A percentile compares a stretch with the other conserved stretches of the same genome.
phyloP scores from a whole-genome alignment of 1,140 invertebrate genomes.

The Archivesica marissinica region DNA sequence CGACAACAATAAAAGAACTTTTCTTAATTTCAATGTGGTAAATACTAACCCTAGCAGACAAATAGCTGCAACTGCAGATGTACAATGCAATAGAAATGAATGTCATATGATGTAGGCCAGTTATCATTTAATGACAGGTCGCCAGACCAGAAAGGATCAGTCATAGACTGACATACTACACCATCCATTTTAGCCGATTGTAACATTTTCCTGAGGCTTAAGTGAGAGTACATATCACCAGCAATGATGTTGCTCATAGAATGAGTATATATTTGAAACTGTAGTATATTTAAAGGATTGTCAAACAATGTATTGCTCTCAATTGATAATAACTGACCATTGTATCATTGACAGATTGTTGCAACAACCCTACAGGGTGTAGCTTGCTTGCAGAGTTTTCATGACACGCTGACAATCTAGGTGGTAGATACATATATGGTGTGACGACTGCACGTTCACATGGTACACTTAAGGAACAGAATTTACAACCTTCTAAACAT shows the following conservation, averaged over 20 bases:
- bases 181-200: neutral
- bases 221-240: neutral
- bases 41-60: neutral
- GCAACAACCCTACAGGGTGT: slow-evolving; percentile 18
- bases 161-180: slow-evolving; percentile 1
- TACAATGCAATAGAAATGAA: neutral
- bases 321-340: neutral
- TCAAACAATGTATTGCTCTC: slow-evolving; percentile 28
- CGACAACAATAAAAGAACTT: neutral
- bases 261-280: slow-evolving; percentile 17
- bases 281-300: neutral
- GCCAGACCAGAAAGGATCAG: slow-evolving; percentile 10
- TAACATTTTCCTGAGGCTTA: slow-evolving; percentile 16
- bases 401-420: slow-evolving; percentile 8
- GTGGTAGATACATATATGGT: neutral
- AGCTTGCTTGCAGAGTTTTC: neutral
- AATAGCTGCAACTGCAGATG: neutral
- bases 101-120: neutral
- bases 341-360: slow-evolving; percentile 21
- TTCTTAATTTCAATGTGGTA: neutral
- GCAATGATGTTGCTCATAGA: slow-evolving; percentile 9
- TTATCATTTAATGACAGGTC: neutral
- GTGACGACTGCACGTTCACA: neutral
- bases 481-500: neutral
- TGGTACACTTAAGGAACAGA: neutral